phyloP scores from a whole-genome alignment of 1,140 invertebrate genomes.

The Monochamus saltuarius region DNA sequence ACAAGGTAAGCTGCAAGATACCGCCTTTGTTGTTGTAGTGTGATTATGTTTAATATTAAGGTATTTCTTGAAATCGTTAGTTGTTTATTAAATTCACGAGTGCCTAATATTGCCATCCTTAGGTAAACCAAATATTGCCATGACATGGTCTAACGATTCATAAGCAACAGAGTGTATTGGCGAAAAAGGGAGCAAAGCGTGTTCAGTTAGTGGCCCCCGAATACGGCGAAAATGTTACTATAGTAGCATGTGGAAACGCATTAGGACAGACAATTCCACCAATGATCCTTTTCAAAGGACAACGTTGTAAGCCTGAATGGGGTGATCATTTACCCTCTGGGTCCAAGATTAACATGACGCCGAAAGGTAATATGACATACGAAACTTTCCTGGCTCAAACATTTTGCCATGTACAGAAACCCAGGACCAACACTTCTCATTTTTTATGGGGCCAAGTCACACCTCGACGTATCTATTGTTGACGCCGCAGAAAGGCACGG shows the following conservation, averaged over 20 bases:
- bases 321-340: slow-evolving; percentile 41
- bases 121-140: slow-evolving; percentile 53
- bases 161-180: slow-evolving; percentile 42
- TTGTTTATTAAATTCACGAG: slow-evolving; percentile 30
- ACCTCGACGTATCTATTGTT: slow-evolving; percentile 42
- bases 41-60: slow-evolving; percentile 46
- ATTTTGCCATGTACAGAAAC: slow-evolving; percentile 44
- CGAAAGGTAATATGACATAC: slow-evolving; percentile 49
- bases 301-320: slow-evolving; percentile 41
- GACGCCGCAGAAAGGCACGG: slow-evolving; percentile 43
- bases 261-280: slow-evolving; percentile 44
- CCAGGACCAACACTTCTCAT: slow-evolving; percentile 43
- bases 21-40: slow-evolving; percentile 46
- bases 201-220: slow-evolving; percentile 43
- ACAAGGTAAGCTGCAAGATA: slow-evolving; percentile 20
- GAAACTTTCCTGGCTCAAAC: slow-evolving; percentile 44
- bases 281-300: slow-evolving; percentile 50
- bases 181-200: slow-evolving; percentile 38
- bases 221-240: slow-evolving; percentile 48
- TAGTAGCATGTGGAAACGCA: slow-evolving; percentile 48
- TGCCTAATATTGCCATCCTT: slow-evolving; percentile 36
- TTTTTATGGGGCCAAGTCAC: slow-evolving; percentile 48
- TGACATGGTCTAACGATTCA: slow-evolving; percentile 49
- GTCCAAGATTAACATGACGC: slow-evolving; percentile 38
- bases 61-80: slow-evolving; percentile 39